Evolutionary conservation across 1,140 invertebrate species (phyloP), one percentile per base, ranked within the genome.

Genomic region (Drosophila ercepeae): DNA sequence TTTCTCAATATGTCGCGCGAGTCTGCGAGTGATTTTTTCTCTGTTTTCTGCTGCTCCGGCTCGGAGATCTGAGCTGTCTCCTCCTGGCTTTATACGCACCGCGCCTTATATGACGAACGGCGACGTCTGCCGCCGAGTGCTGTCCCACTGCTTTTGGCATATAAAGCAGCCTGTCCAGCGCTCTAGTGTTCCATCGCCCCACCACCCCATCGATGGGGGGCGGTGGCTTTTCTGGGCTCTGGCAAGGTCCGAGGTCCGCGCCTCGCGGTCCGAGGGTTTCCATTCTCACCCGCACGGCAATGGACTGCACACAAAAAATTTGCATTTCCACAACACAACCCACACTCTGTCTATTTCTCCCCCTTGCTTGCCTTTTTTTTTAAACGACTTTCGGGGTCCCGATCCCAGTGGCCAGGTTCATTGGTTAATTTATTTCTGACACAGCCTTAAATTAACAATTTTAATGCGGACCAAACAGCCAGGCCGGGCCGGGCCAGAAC

Each of bases 1-100:
- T 90, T 90, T 90, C 89, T 90, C 89, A 90, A 90, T 90, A 90
- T 90, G 89, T 90, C 89, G 86, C 84, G 78, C 78, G 78, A 82
- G 74, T 54, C 57, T 78, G 72, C 83, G 84, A 89, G 77, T 86
- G 88, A 75, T 88, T 88, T 89, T 89, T 86, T 79, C 63, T 49
- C 64, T 73, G 71, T 55, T 59, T 36, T 49, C 64, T 73, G 71
- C 52, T 59, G 29, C 52, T 39, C 42, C 55, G 55, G 29, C 36
- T 13, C 36, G 51, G 64, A 41, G 39, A 36, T 39, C 9, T 32
- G 51, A 34, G 67, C 55, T 57, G 51, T 42, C 42, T 64, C 50
- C 71, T 64, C 67, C 51, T 67, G 73, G 82, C 82, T 88, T 88
- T 88, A 88, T 88, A 88, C 82, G 82, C 82, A 88, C 83, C 83